Evolutionary conservation across 1,140 invertebrate genomes (phyloP), one percentile per base, ranked within the genome.

Genomic region (Agraylea sexmaculata): DNA sequence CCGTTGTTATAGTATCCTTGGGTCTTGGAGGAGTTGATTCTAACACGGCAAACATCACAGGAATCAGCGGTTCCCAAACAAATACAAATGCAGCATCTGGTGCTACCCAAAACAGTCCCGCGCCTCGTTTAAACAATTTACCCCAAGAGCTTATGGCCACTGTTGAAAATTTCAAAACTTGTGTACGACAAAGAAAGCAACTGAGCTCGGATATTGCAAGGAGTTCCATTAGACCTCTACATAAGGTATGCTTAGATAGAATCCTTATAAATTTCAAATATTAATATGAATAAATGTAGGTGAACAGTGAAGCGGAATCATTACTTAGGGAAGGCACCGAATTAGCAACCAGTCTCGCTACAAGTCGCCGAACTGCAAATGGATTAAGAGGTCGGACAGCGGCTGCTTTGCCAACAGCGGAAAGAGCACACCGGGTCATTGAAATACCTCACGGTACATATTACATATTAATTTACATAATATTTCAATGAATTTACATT

Each of bases 171-270:
- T 73, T 70, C 46, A 90, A 88, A 52, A 76, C 77, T 38, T 80
- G 80, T 64, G 80, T 89, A 0, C 87, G 88, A 65, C 75, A 79
- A 37, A 83, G 89, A 55, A 91, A 90, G 59, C 66, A 69, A 0
- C 64, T 83, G 6, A 80, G 81, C 46, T 87, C 87, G 1, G 84
- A 88, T 49, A 80, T 90, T 36, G 77, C 84, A 38, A 65, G 85
- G 34, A 70, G 77, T 25, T 80, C 79, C 2, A 71, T 73, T 10
- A 76, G 80, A 52, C 74, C 79, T 1, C 59, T 83, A 43, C 68
- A 73, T 42, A 77, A 80, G 55, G 73, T 72, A 29, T 18, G n/a
- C n/a, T n/a, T n/a, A n/a, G n/a, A n/a, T n/a, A n/a, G 7, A 27
- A 27, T 27, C 30, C 6, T 29, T 36, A 7, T 25, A 7, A 25